Percentiles rank a stretch among this genome's conserved stretches.
Evolutionary conservation across 2,113 vertebrate genomes (phyloP).

Genomic region (Mola mola): DNA sequence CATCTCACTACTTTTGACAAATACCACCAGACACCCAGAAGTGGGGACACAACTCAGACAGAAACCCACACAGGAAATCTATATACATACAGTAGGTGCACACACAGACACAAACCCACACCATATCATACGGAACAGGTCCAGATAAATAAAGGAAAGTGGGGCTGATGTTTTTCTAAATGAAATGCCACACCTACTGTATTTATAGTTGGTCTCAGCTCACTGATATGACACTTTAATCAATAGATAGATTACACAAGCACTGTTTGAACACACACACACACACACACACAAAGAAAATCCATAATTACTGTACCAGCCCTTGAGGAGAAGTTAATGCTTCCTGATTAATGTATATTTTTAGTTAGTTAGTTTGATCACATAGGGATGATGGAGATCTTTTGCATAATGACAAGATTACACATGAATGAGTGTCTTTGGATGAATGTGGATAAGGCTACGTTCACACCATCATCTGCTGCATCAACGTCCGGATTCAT

Average conservation of each 20-base stretch:
- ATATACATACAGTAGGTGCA: no score
- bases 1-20: constrained; percentile 6
- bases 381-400: not conserved
- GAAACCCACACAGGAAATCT: not conserved
- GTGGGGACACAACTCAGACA: not conserved
- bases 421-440: not conserved
- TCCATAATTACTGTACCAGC: constrained; percentile 6
- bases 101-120: not conserved
- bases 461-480: not conserved
- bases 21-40: not conserved
- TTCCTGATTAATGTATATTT: constrained; percentile 19
- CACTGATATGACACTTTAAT: constrained; percentile 54
- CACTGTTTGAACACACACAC: constrained; percentile 1
- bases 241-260: constrained; percentile 28
- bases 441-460: not conserved
- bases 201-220: constrained; percentile 44
- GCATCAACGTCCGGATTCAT: no score
- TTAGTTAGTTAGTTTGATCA: not conserved
- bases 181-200: constrained; percentile 54
- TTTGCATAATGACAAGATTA: not conserved
- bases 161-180: constrained; percentile 54
- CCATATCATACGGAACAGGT: not conserved
- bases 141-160: constrained; percentile 35
- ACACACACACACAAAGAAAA: not conserved
- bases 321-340: constrained; percentile 3